phyloP scores from a whole-genome alignment of 2,888 invertebrate genomes.

The Dynastes hyllus region DNA sequence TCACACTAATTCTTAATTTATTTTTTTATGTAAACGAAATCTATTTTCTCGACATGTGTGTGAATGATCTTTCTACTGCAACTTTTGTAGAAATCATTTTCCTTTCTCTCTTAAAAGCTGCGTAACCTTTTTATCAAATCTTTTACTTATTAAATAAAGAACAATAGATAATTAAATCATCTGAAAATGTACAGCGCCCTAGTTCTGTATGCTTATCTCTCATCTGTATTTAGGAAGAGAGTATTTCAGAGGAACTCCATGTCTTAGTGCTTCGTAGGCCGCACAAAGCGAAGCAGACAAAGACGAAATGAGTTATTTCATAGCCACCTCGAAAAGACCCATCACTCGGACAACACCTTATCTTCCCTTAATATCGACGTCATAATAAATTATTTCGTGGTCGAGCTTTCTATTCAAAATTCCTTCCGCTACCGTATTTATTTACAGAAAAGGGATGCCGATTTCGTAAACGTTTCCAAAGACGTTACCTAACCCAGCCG shows the following conservation, averaged over 20 bases:
- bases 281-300: not conserved
- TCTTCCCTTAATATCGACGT: conserved; percentile 56
- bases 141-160: conserved; percentile 45
- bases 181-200: conserved; percentile 32
- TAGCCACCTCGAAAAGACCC: conserved; percentile 55
- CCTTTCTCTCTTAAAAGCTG: too few relatives aligned
- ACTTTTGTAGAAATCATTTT: too few relatives aligned
- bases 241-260: conserved; percentile 29
- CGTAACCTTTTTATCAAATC: not conserved
- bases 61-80: too few relatives aligned
- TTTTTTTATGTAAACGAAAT: too few relatives aligned
- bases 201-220: conserved; percentile 36
- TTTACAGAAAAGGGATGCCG: conserved; percentile 17
- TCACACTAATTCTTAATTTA: too few relatives aligned
- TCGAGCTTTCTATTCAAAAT: conserved; percentile 53
- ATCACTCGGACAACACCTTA: conserved; percentile 52
- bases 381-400: conserved; percentile 56
- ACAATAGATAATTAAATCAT: conserved; percentile 49
- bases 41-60: too few relatives aligned
- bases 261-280: not conserved
- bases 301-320: conserved; percentile 30
- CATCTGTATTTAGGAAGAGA: conserved; percentile 31
- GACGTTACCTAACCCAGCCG: not conserved
- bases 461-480: not conserved
- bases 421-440: conserved; percentile 34